Conservation (phyloP, 2,797 vertebrate species). For the Poeciliopsis gracilis region DNA sequence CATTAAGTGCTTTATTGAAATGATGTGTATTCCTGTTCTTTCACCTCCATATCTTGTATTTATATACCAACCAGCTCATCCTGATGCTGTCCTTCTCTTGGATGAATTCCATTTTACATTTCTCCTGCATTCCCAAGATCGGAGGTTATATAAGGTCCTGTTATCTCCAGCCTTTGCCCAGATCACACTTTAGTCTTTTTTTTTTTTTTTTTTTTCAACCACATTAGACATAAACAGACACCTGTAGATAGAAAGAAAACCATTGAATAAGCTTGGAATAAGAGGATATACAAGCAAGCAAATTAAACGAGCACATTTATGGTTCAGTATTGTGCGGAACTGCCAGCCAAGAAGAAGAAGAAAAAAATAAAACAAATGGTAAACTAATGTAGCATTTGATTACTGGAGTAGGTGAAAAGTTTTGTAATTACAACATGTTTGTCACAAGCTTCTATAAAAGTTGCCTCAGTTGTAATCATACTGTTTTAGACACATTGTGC, state of each 20-base stretch:
- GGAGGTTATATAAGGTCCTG: slow-evolving; percentile 8
- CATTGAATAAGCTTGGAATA: slow-evolving; percentile 1
- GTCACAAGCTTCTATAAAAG: slow-evolving; percentile 19
- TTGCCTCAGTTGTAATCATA: slow-evolving; percentile 31
- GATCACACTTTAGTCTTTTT: background rate
- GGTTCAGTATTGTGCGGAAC: slow-evolving; percentile 35
- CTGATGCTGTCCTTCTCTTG: slow-evolving; percentile 12
- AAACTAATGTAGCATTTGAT: slow-evolving; percentile 40
- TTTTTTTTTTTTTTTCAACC: background rate
- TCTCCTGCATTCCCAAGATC: slow-evolving; percentile 14
- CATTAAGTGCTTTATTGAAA: slow-evolving; percentile 46
- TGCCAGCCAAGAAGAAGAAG: slow-evolving; percentile 13
- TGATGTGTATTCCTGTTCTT: slow-evolving; percentile 47
- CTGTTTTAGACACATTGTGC: slow-evolving; percentile 21
- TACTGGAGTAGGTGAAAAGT: slow-evolving; percentile 19
- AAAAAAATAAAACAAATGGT: background rate
- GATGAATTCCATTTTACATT: slow-evolving; percentile 7
- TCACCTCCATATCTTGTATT: slow-evolving; percentile 34
- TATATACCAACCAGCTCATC: slow-evolving; percentile 37
- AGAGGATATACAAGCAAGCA: slow-evolving; percentile 7
- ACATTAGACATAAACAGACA: slow-evolving; percentile 5
- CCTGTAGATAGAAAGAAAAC: slow-evolving; percentile 6
- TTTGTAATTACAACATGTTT: slow-evolving; percentile 7
- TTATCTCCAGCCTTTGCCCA: slow-evolving; percentile 9
- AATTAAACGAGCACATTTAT: slow-evolving; percentile 20